Evolutionary conservation across 2,113 vertebrate species (phyloP), one percentile per base, ranked within the genome.

Genomic region (Pelmatolapia mariae): DNA sequence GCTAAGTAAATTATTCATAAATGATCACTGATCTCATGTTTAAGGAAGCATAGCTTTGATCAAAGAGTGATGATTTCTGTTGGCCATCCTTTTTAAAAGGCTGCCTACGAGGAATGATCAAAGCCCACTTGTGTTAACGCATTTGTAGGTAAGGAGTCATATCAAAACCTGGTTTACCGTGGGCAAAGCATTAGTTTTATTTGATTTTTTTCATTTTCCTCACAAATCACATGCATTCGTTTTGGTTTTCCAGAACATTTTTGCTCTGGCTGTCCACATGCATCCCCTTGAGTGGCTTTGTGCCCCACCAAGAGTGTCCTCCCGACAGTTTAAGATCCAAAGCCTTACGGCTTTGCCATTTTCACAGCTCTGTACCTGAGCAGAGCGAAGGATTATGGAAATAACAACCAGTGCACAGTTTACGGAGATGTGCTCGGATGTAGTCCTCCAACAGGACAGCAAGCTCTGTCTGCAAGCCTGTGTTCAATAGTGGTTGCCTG

Each of bases 1-100:
- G 87, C 50, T 81, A 56, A 85, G 91, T 94, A 91, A 92, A 95
- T 94, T 92, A 96, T 95, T 93, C 89, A 95, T 78, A 31, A 83
- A 73, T 16, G 47, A 56, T 71, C 26, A 16, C 90, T 87, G 83
- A 86, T 90, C 84, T 91, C 81, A 61, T 86, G 89, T 88, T 86
- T 85, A 92, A 92, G 85, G 47, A 93, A 89, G 61, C 90, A 56
- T 36, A 52, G 66, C 87, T 84, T 84, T 89, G 85, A 91, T 93
- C 85, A 89, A 86, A 90, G 86, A 91, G 54, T 5, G 13, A 63
- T 19, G 45, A 33, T 84, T 80, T 87, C 84, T 86, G 66, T 78
- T 84, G 47, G 85, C 81, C 82, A 24, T 84, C 82, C 63, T 80
- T 29, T 68, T 84, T 66, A 76, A 87, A 82, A 84, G 80, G 29